A percentile compares a stretch with the other conserved stretches of the same genome.
phyloP scores from a whole-genome alignment of 2,888 invertebrate genomes.

The Apodemia hepburni region DNA sequence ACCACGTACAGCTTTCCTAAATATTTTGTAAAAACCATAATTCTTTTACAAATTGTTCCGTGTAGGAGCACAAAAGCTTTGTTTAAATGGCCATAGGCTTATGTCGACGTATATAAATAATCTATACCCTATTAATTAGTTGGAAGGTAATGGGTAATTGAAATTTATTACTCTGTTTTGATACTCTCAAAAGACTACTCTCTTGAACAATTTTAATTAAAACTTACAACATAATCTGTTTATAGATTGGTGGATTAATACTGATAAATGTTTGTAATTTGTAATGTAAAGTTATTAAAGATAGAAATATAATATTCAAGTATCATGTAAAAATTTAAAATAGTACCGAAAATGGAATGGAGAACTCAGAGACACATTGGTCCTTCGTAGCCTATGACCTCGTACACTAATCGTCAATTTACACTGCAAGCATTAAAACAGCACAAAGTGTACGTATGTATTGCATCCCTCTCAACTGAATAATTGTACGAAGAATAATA shows the following conservation, averaged over 20 bases:
- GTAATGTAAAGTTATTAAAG: not conserved
- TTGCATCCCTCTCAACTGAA: too few relatives aligned
- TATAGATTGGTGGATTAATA: not conserved
- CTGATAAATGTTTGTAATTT: not conserved
- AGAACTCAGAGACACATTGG: too few relatives aligned
- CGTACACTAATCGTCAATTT: too few relatives aligned
- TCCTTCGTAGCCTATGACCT: too few relatives aligned
- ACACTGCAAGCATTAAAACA: too few relatives aligned
- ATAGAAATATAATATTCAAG: too few relatives aligned
- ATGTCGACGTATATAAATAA: constrained; percentile 2
- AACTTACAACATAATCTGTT: constrained; percentile 1
- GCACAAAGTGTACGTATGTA: too few relatives aligned
- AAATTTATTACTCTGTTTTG: constrained; percentile 2
- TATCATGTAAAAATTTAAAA: too few relatives aligned
- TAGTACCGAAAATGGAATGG: too few relatives aligned
- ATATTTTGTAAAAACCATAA: not conserved
- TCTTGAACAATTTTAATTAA: constrained; percentile 6
- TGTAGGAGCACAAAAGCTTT: not conserved
- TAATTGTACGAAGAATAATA: too few relatives aligned
- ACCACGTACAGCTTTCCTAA: not conserved
- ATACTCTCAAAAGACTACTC: constrained; percentile 3
- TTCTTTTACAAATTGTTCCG: not conserved
- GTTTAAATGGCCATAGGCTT: constrained; percentile 4
- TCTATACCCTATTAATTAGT: constrained; percentile 7
- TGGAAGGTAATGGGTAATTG: constrained; percentile 2